Conservation (phyloP, 2,888 invertebrate genomes). For the Hemicrepidius hirtus region DNA sequence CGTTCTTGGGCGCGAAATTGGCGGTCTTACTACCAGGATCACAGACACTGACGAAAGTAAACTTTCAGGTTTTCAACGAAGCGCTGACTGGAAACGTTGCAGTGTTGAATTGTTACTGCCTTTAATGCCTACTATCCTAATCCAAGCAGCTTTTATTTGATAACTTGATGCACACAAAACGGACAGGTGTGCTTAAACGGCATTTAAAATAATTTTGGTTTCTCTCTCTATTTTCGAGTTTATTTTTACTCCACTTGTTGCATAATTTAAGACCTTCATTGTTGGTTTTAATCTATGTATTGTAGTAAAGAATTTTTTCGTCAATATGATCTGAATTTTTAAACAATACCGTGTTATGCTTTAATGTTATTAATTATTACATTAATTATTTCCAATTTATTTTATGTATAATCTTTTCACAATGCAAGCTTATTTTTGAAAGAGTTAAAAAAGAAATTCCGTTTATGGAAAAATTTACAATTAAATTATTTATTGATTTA, state of each 20-base stretch:
- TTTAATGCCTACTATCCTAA: conserved; percentile 54
- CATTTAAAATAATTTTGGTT: conserved; percentile 3
- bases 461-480: too few relatives aligned
- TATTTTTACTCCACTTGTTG: background rate
- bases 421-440: too few relatives aligned
- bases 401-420: too few relatives aligned
- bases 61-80: background rate
- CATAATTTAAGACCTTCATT: too few relatives aligned
- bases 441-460: too few relatives aligned
- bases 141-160: conserved; percentile 64
- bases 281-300: too few relatives aligned
- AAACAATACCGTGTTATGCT: too few relatives aligned
- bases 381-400: too few relatives aligned
- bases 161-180: conserved; percentile 66
- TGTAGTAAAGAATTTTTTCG: too few relatives aligned
- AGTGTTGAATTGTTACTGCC: background rate
- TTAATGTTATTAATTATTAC: background rate
- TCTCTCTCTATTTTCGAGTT: background rate
- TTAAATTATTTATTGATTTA: too few relatives aligned
- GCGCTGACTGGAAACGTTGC: background rate
- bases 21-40: conserved; percentile 66
- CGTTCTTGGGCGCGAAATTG: conserved; percentile 67
- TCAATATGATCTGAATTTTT: too few relatives aligned
- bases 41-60: conserved; percentile 51
- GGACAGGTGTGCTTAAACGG: conserved; percentile 57